Evolutionary conservation across 2,888 invertebrate genomes (phyloP).

Genomic region (Synergus gifuensis): DNA sequence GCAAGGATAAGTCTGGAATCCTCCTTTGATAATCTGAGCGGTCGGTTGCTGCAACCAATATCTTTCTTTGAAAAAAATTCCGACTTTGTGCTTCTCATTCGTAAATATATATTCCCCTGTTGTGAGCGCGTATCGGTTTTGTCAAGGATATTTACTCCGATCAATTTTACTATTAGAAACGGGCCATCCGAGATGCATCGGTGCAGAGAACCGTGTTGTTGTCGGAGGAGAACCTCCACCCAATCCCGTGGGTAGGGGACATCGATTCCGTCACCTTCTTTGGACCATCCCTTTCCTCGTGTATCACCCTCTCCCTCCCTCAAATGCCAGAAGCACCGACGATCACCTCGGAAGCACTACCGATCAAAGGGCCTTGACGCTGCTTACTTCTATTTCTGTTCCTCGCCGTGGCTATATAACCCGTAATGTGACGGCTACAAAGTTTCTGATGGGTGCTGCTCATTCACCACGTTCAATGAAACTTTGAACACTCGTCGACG

Average conservation of each 20-base stretch:
- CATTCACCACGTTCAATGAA: slow-evolving; percentile 32
- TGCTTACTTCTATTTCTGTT: slow-evolving; percentile 31
- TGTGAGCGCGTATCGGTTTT: slow-evolving; percentile 56
- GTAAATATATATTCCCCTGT: slow-evolving; percentile 54
- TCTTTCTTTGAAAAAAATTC: slow-evolving; percentile 30
- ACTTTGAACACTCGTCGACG: slow-evolving; percentile 2
- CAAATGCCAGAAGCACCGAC: slow-evolving; percentile 73
- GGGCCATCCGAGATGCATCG: slow-evolving; percentile 58
- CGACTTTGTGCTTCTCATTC: slow-evolving; percentile 23
- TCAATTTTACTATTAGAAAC: slow-evolving; percentile 51
- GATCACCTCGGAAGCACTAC: slow-evolving; percentile 62
- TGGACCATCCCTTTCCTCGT: slow-evolving; percentile 73
- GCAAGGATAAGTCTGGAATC: background rate
- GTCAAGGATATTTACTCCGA: slow-evolving; percentile 56
- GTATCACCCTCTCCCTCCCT: slow-evolving; percentile 76
- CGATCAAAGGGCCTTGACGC: slow-evolving; percentile 65
- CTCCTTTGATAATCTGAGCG: slow-evolving; percentile 29
- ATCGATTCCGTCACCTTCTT: slow-evolving; percentile 66
- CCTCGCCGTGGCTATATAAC: slow-evolving; percentile 13
- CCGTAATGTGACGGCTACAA: slow-evolving; percentile 31
- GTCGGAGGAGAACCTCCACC: slow-evolving; percentile 64
- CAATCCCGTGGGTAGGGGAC: slow-evolving; percentile 63
- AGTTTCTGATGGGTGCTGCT: slow-evolving; percentile 17
- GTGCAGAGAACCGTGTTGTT: slow-evolving; percentile 58
- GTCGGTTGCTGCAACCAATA: background rate